Conservation (phyloP, 2,113 vertebrate species). For the Tychaedon coryphoeus region DNA sequence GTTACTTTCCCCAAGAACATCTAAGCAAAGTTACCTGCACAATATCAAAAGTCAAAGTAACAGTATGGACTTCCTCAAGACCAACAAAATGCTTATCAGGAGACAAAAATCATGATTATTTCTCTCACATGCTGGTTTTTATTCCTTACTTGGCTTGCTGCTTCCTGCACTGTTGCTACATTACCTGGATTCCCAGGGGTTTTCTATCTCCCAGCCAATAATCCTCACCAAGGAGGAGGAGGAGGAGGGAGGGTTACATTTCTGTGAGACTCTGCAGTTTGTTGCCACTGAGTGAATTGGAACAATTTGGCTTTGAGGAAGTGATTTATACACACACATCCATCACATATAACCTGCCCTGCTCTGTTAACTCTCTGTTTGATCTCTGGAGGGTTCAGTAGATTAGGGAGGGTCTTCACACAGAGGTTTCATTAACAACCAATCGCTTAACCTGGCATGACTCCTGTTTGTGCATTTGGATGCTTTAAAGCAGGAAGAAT, state of each 20-base stretch:
- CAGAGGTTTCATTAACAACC: conserved; percentile 43
- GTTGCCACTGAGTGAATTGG: conserved; percentile 55
- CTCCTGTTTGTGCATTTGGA: conserved; percentile 20
- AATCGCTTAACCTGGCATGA: not conserved
- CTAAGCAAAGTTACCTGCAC: not conserved
- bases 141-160: not conserved
- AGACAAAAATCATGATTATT: not conserved
- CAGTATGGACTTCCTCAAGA: not conserved
- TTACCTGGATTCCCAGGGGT: conserved; percentile 13
- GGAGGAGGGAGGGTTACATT: not conserved
- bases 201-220: not conserved
- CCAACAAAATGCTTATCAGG: not conserved
- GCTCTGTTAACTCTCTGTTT: conserved; percentile 67
- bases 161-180: not conserved
- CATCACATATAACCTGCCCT: conserved; percentile 44
- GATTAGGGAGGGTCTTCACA: conserved; percentile 47
- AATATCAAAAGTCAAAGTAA: not conserved
- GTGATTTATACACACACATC: conserved; percentile 61
- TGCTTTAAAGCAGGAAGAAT: not conserved
- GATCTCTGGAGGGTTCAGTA: conserved; percentile 67
- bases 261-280: conserved; percentile 66
- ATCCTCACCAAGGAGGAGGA: not conserved
- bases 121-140: not conserved
- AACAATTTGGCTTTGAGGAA: conserved; percentile 66
- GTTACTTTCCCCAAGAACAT: not conserved